Evolutionary conservation across 2,113 vertebrate genomes (phyloP).

Genomic region (Tor tambroides): DNA sequence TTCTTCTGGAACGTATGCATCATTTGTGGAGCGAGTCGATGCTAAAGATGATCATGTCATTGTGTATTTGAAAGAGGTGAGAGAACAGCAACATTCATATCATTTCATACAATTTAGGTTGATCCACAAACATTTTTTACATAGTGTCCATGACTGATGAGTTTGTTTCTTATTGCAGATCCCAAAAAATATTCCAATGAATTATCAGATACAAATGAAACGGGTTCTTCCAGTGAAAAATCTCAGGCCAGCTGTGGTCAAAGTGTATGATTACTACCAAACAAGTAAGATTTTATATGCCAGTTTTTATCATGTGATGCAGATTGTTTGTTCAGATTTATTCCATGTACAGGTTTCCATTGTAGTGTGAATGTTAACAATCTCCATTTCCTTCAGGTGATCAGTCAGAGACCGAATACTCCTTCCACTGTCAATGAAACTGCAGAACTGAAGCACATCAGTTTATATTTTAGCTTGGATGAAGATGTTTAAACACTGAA

Average conservation of each 20-base stretch:
- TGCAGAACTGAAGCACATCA: background rate
- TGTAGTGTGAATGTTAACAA: constrained; percentile 57
- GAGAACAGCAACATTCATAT: no score
- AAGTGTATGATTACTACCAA: constrained; percentile 10
- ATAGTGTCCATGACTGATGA: no score
- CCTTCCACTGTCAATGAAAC: constrained; percentile 49
- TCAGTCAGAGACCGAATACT: constrained; percentile 67
- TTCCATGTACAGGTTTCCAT: background rate
- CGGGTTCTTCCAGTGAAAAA: constrained; percentile 69
- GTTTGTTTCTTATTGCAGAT: no score
- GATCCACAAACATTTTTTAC: no score
- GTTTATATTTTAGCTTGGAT: background rate
- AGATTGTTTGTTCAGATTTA: background rate
- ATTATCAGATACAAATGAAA: constrained; percentile 68
- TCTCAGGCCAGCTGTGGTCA: constrained; percentile 8
- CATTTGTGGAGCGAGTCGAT: constrained; percentile 68
- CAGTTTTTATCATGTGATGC: background rate
- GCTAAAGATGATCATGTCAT: constrained; percentile 64
- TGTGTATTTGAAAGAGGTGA: constrained; percentile 69
- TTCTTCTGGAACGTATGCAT: no score
- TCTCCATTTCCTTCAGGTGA: constrained; percentile 64
- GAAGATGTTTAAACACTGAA: background rate
- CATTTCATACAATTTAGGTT: no score
- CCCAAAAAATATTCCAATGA: background rate
- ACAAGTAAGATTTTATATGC: background rate